A percentile compares a stretch with the other conserved stretches of the same genome.
phyloP scores from a whole-genome alignment of 2,888 invertebrate genomes.

The Cepaea hortensis region DNA sequence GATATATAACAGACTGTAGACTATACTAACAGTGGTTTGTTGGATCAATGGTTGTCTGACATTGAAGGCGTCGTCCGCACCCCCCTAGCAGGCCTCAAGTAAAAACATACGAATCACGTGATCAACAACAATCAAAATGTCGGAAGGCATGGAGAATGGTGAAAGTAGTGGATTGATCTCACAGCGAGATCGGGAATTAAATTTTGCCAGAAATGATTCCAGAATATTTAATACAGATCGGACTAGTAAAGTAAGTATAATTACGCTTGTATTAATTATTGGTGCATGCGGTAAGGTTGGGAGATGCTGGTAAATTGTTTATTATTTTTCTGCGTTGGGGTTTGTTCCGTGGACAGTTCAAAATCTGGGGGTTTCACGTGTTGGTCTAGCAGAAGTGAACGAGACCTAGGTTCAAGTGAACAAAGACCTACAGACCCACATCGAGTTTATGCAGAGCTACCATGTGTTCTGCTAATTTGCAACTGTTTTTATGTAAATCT shows the following conservation, averaged over 20 bases:
- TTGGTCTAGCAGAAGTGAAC: background rate
- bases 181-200: constrained; percentile 42
- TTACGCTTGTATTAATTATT: background rate
- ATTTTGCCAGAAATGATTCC: constrained; percentile 40
- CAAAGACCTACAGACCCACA: too few relatives aligned
- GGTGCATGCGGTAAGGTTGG: background rate
- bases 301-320: background rate
- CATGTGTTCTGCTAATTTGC: too few relatives aligned
- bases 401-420: too few relatives aligned
- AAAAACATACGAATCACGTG: constrained; percentile 34
- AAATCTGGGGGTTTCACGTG: background rate
- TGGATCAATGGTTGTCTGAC: background rate
- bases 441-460: too few relatives aligned
- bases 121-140: constrained; percentile 48
- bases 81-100: background rate
- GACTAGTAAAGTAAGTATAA: constrained; percentile 42
- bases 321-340: background rate
- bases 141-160: constrained; percentile 47
- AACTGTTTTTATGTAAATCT: too few relatives aligned
- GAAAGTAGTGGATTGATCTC: constrained; percentile 46
- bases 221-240: constrained; percentile 46
- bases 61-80: background rate
- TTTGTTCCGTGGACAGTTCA: constrained; percentile 18
- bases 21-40: too few relatives aligned
- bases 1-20: too few relatives aligned